Evolutionary conservation across 2,113 vertebrate species (phyloP).

Genomic region (Nerophis ophidion): DNA sequence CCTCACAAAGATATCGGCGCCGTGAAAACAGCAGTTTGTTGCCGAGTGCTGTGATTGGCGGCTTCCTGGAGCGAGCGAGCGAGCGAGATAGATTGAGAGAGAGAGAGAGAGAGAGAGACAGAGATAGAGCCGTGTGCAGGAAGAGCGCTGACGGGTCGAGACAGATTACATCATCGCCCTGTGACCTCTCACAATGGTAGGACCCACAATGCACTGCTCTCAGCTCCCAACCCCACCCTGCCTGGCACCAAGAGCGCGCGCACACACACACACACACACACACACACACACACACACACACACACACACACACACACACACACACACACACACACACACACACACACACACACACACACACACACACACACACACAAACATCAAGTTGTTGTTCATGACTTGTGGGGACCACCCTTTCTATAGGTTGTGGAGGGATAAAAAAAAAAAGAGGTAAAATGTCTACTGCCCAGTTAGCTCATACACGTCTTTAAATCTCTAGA

Average conservation of each 20-base stretch:
- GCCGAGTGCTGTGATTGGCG: not conserved
- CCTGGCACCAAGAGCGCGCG: not conserved
- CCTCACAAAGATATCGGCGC: not conserved
- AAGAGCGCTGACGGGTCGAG: not conserved
- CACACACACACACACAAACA: not conserved
- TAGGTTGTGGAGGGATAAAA: too few relatives aligned
- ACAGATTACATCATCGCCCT: conserved; percentile 6
- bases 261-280: not conserved
- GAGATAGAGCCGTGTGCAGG: not conserved
- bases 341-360: too few relatives aligned
- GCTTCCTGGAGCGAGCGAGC: not conserved
- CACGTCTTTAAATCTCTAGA: too few relatives aligned
- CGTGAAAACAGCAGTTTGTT: not conserved
- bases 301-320: not conserved
- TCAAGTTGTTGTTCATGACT: too few relatives aligned
- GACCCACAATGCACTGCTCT: conserved; percentile 5
- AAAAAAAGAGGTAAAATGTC: too few relatives aligned
- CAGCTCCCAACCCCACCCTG: not conserved
- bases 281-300: not conserved
- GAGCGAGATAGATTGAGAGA: not conserved
- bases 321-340: too few relatives aligned
- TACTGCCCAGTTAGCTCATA: too few relatives aligned
- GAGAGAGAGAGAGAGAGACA: not conserved
- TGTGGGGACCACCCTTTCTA: too few relatives aligned
- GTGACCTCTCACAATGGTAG: conserved; percentile 8